These are phyloP conservation scores for Agelas oroides DNA, from an alignment of 37 sponge, comb jelly and placozoan species.

Conservation along the genomic window DNA sequence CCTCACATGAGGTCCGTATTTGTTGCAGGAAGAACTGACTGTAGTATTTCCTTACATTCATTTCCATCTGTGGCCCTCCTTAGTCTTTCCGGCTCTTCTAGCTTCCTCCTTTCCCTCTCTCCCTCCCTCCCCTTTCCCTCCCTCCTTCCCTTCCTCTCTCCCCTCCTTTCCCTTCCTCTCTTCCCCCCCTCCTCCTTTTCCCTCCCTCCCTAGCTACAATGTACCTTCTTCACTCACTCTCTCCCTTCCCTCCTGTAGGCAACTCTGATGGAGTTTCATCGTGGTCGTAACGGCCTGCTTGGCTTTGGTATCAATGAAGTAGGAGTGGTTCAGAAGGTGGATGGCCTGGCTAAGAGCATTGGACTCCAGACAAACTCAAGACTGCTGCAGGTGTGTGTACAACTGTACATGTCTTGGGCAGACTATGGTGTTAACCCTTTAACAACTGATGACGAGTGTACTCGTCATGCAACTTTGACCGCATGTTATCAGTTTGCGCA, in stretches of 20 bases:
- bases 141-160: background rate
- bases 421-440: no score
- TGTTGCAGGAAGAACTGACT: background rate
- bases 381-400: slow-evolving; percentile 38
- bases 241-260: slow-evolving; percentile 26
- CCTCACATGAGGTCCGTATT: slow-evolving; percentile 43
- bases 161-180: no score
- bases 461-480: no score
- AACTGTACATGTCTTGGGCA: no score
- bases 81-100: no score
- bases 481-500: no score
- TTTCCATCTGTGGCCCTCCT: background rate
- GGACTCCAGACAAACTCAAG: slow-evolving; percentile 54
- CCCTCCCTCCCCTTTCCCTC: background rate
- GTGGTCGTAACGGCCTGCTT: slow-evolving; percentile 36
- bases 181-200: no score
- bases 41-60: background rate
- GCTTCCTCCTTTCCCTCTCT: background rate
- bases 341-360: slow-evolving; percentile 54
- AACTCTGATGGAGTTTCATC: slow-evolving; percentile 54
- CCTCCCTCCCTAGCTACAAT: no score
- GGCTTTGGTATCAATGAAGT: slow-evolving; percentile 66
- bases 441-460: no score
- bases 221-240: no score
- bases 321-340: slow-evolving; percentile 62